Percentiles rank a stretch among this genome's conserved stretches.
phyloP scores from a whole-genome alignment of 2,113 vertebrate genomes.

The Heterotis niloticus region DNA sequence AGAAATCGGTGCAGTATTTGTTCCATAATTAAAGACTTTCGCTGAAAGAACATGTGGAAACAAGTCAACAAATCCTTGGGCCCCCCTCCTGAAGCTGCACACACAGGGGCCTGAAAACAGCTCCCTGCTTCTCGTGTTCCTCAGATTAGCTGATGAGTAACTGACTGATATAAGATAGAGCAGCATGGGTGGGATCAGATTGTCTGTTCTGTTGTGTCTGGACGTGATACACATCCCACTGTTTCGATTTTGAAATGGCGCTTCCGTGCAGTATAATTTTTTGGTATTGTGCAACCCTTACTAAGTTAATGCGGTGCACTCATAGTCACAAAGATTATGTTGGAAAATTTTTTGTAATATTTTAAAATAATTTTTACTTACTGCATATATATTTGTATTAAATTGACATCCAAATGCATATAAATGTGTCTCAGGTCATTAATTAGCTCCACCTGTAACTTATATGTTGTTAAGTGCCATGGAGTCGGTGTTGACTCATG shows the following conservation, averaged over 20 bases:
- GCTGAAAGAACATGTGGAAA: background rate
- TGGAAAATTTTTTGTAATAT: too few relatives aligned
- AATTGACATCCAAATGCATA: too few relatives aligned
- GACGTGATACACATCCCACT: background rate
- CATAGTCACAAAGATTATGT: too few relatives aligned
- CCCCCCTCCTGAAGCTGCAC: background rate
- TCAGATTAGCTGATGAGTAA: slow-evolving; percentile 1
- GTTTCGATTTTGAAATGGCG: background rate
- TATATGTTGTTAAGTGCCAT: too few relatives aligned
- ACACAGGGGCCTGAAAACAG: background rate
- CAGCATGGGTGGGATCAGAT: background rate
- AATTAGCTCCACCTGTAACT: too few relatives aligned
- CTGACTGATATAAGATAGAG: background rate
- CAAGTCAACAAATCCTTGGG: background rate
- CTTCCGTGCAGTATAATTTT: too few relatives aligned
- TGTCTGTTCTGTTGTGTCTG: slow-evolving; percentile 4
- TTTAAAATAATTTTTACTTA: too few relatives aligned
- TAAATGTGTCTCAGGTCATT: too few relatives aligned
- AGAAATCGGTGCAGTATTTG: background rate
- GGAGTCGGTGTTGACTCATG: too few relatives aligned
- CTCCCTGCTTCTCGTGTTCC: background rate
- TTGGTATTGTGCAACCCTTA: too few relatives aligned
- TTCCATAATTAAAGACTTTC: slow-evolving; percentile 8
- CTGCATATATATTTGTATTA: too few relatives aligned
- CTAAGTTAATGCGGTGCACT: too few relatives aligned